phyloP scores from a whole-genome alignment of 2,888 invertebrate genomes.

The Didymodactylos carnosus region DNA sequence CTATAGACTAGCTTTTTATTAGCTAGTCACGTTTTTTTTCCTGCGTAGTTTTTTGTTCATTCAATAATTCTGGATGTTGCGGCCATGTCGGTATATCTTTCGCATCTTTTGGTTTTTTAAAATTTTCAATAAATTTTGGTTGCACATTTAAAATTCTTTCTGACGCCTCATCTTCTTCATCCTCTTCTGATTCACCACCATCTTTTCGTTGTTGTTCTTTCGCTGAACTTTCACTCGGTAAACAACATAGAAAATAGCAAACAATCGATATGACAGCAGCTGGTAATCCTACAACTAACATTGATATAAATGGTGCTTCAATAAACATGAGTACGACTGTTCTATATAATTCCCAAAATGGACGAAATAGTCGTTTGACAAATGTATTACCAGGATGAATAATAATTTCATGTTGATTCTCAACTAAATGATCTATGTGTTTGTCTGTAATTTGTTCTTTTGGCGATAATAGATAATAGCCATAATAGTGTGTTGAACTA shows the following conservation, averaged over 20 bases:
- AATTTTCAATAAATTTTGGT: not conserved
- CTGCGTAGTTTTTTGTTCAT: not conserved
- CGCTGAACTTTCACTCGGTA: not conserved
- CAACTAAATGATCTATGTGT: not conserved
- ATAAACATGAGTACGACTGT: slow-evolving; percentile 8
- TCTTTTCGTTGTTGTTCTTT: not conserved
- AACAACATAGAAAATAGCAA: slow-evolving; percentile 12
- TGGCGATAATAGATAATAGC: not conserved
- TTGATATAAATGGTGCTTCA: slow-evolving; percentile 7
- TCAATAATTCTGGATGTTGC: not conserved
- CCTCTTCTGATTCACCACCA: not conserved
- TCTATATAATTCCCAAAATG: slow-evolving; percentile 12
- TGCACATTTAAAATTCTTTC: not conserved
- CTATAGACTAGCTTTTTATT: too few species aligned
- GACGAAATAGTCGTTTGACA: not conserved
- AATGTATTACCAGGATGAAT: not conserved
- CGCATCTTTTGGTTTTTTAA: not conserved
- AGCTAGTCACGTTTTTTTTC: not conserved
- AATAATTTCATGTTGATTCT: not conserved
- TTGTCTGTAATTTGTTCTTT: not conserved
- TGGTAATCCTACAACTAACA: slow-evolving; percentile 12
- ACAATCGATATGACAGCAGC: slow-evolving; percentile 7
- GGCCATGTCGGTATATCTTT: not conserved
- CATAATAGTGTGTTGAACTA: not conserved
- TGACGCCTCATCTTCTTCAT: not conserved